phyloP scores from a whole-genome alignment of 92 coral and sea anemone genomes.

The Ricordea florida region DNA sequence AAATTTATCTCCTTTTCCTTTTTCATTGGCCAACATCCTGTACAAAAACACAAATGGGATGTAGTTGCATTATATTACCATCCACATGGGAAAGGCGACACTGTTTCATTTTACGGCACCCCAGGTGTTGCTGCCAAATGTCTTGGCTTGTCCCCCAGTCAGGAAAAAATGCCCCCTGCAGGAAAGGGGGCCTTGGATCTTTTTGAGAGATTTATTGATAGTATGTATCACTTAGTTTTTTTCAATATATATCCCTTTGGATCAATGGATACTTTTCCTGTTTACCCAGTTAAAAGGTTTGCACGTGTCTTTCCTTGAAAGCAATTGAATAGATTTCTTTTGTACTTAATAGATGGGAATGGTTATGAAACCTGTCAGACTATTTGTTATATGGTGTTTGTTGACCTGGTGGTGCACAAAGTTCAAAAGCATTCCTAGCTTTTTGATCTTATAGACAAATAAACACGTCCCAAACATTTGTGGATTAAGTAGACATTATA shows the following conservation, averaged over 20 bases:
- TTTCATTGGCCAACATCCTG: neutral
- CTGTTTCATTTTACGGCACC: neutral
- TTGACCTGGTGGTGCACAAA: no score
- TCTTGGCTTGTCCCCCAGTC: neutral
- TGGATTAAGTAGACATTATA: no score
- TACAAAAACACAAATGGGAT: neutral
- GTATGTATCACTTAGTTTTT: neutral
- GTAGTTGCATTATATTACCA: neutral
- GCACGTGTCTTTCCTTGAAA: no score
- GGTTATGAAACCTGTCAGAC: no score
- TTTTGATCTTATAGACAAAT: no score
- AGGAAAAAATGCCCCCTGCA: neutral
- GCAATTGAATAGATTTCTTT: no score
- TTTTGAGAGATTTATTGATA: neutral
- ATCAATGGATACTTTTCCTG: neutral
- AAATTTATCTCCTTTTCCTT: neutral
- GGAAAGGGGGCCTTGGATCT: neutral
- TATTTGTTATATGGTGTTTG: no score
- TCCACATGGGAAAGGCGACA: neutral
- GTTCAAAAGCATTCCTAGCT: no score
- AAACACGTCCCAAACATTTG: no score
- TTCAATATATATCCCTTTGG: neutral
- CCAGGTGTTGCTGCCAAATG: constrained; percentile 3
- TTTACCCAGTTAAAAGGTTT: neutral
- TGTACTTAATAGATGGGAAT: no score